Base-by-base conservation (phyloP, 2,113 vertebrate genomes). In the Phasianus colchicus region DNA sequence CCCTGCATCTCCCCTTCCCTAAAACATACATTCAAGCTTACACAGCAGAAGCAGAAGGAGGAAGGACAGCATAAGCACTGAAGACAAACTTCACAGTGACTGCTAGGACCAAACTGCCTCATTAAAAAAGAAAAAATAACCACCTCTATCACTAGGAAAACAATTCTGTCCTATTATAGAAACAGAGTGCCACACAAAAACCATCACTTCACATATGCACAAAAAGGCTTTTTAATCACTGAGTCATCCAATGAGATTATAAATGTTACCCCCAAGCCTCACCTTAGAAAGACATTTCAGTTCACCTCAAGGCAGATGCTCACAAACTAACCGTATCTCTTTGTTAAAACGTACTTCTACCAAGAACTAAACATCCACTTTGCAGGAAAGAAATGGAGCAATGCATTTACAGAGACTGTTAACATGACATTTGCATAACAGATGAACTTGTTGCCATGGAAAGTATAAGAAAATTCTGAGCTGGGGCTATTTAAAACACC, bases 381-480 rank as follows among this genome's bases (percentile, higher is more conserved):
- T 61, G 24, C 69, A 82, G 40, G n/a, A 17, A 54, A 74, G 80
- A 71, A 70, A 14, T 2, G 18, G 47, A 93, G 64, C 42, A 13
- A 6, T 21, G 72, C 69, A 52, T 63, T 88, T 77, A 70, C 77
- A 91, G 10, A 78, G 72, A 34, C 52, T 55, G 67, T 34, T 57
- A 77, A 67, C 1, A 0, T 89, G 82, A 70, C 66, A 88, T 95
- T 75, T 92, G 83, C 93, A 42, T 90, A 94, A 91, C 76, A 88
- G 80, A 96, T 83, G 25, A 95, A 92, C 63, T 90, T 91, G 94
- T 95, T 95, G 90, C 95, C 92, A 96, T 95, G 94, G 91, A 90
- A 96, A 95, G 50, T 1, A 0, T 52, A 92, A 34, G 83, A 93
- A 94, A 95, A 95, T 88, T 95, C 88, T 52, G 69, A 89, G 82